Evolutionary conservation across 2,113 vertebrate genomes (phyloP), one percentile per base, ranked within the genome.

Genomic region (Raphicerus campestris): DNA sequence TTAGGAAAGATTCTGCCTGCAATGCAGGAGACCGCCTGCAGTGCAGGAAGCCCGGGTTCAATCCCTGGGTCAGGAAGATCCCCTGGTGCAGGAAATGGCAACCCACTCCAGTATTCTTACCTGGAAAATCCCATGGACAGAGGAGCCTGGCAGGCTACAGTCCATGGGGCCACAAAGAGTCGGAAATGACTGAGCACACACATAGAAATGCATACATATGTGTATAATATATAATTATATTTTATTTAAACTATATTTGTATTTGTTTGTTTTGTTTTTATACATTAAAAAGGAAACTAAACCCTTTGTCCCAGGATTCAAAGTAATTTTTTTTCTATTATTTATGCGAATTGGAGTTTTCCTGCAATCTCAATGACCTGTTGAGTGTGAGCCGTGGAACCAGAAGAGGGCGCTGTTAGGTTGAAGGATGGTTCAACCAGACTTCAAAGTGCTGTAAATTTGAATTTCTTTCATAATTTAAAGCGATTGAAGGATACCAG

Each of bases 321-420:
- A 78, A 56, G 35, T 63, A 42, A 15, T 86, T 87, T 96, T 96
- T 95, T 89, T 49, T 19, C 82, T 47, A 0, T 39, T 20, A 14
- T 66, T 5, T 47, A 75, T 26, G 24, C 42, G 84, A 89, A 63
- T 19, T 45, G 19, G 2, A 1, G n/a, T 45, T 96, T 87, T 80
- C 26, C 87, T 26, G 51, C 60, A 20, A 2, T 10, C 60, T 85
- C 42, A 14, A 3, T 39, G 49, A n/a, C n/a, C n/a, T n/a, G n/a
- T n/a, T n/a, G n/a, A 35, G 14, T 39, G 26, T 90, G 63, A 58
- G 9, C 11, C n/a, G 0, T 2, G 1, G 32, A 20, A 39, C 96
- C 97, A 96, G 97, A 80, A 97, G 98, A 87, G 95, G 96, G 96
- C 66, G 7, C 75, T 94, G 66, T 89, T 92, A 84, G 63, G 70